Conservation (phyloP, 2,797 vertebrate species). For the Myripristis jacobus region DNA sequence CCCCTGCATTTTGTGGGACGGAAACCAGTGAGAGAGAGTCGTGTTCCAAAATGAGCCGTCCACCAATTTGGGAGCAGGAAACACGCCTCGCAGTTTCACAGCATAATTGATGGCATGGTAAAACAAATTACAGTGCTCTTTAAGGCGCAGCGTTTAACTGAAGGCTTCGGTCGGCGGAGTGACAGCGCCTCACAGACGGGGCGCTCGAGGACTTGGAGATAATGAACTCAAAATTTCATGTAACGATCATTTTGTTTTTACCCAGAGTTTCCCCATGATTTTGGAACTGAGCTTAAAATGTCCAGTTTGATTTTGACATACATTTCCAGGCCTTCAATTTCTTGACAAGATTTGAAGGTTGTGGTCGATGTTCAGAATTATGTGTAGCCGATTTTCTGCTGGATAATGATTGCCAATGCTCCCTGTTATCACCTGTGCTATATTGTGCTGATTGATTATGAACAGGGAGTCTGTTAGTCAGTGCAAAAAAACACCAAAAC, state of each 20-base stretch:
- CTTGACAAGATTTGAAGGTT: too few relatives aligned
- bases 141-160: slow-evolving; percentile 25
- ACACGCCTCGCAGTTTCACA: not conserved
- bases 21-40: slow-evolving; percentile 2
- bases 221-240: not conserved
- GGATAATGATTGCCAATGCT: too few relatives aligned
- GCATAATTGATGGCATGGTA: not conserved
- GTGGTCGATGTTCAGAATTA: too few relatives aligned
- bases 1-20: slow-evolving; percentile 21
- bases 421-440: too few relatives aligned
- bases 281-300: not conserved
- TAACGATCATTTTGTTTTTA: not conserved
- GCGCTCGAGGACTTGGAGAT: not conserved
- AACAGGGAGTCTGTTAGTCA: too few relatives aligned
- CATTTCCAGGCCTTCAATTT: too few relatives aligned
- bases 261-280: slow-evolving; percentile 21
- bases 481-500: too few relatives aligned
- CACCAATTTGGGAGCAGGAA: not conserved
- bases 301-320: not conserved
- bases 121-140: not conserved
- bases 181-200: not conserved
- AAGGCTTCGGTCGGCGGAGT: slow-evolving; percentile 7
- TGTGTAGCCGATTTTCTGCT: too few relatives aligned
- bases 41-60: slow-evolving; percentile 21
- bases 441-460: too few relatives aligned